Base-by-base conservation (phyloP, 2,888 invertebrate genomes). In the Neoaliturus tenellus region DNA sequence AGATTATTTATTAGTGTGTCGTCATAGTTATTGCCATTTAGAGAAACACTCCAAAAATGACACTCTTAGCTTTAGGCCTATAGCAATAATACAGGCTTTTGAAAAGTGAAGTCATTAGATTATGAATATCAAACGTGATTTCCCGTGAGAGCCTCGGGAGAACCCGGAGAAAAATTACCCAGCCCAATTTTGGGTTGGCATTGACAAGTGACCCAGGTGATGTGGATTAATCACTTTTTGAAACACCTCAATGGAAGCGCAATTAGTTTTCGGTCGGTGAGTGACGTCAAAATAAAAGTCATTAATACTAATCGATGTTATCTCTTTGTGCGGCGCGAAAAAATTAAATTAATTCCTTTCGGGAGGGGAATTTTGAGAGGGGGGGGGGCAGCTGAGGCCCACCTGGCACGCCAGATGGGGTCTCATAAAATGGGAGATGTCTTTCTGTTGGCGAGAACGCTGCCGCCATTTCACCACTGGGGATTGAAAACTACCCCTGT, bases 361-460 rank as follows among this genome's bases (percentile, higher is more conserved):
- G 20, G 71, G 39, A 33, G 41, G 35, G 71, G 71, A 28, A 28
- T 25, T 23, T 25, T 20, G 31, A 31, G 69, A 12, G 69, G 33
- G n/a, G n/a, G n/a, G 17, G 71, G 71, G 39, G 23, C 71, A 71
- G 71, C 67, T 67, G 67, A 6, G 12, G 41, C n/a, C 71, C 71
- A 71, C 71, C 71, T 71, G 71, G 71, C 41, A 14, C 71, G 71
- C 33, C 39, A 39, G 41, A n/a, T 35, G 71, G 33, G n/a, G 39
- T 23, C 67, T 67, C 71, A 41, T 71, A 71, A 71, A 71, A 71
- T 71, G 71, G 71, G 39, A 71, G 71, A 71, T 71, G 71, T 71
- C 71, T 71, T 41, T 35, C 71, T 71, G 71, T 39, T 71, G 33
- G 41, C 41, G 23, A 35, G 35, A 39, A 4, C 6, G 71, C 2